Evolutionary conservation across 2,113 vertebrate species (phyloP).

Genomic region (Prinia subflava): DNA sequence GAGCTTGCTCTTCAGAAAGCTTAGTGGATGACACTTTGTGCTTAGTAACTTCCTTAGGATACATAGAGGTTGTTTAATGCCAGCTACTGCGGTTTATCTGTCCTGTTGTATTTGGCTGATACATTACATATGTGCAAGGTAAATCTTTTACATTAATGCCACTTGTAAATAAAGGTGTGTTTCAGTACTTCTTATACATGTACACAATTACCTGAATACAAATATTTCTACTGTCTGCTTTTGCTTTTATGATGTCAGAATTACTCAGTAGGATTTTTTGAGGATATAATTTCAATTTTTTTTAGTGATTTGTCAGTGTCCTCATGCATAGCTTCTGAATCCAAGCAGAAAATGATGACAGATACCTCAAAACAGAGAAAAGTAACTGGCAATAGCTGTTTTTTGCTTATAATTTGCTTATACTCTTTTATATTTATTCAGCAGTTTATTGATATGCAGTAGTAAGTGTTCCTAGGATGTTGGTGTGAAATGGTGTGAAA

Average conservation of each 20-base stretch:
- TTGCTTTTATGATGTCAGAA: not conserved
- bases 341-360: not conserved
- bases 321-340: not conserved
- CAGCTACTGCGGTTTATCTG: not conserved
- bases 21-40: not conserved
- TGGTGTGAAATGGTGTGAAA: not conserved
- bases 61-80: not conserved
- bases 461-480: not conserved
- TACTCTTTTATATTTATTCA: not conserved
- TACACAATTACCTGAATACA: not conserved
- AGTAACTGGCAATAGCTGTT: not conserved
- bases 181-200: not conserved
- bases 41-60: not conserved
- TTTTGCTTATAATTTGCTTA: not conserved
- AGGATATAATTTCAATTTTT: not conserved
- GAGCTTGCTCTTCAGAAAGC: not conserved
- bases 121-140: not conserved
- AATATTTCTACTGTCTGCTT: not conserved
- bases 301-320: not conserved
- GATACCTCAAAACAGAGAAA: not conserved
- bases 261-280: not conserved
- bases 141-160: not conserved
- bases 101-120: not conserved
- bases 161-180: not conserved
- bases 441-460: not conserved